phyloP scores from a whole-genome alignment of 2,113 vertebrate genomes.

The Astatotilapia flaviijosephi region DNA sequence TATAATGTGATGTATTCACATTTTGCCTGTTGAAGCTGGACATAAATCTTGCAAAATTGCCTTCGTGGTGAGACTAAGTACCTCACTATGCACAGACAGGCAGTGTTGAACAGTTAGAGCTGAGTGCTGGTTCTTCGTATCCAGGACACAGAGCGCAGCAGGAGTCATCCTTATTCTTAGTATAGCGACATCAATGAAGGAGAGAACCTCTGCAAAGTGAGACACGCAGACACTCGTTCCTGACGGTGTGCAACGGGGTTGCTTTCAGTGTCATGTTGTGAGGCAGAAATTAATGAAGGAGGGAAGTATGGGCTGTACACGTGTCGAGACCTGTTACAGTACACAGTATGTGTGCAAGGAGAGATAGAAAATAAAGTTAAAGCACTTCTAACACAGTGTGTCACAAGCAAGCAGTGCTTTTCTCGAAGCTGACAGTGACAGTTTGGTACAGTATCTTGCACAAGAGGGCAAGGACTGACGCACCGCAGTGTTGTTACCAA shows the following conservation, averaged over 20 bases:
- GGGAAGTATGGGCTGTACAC: neutral
- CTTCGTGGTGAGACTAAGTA: conserved; percentile 43
- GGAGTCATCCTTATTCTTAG: conserved; percentile 43
- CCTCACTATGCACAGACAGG: conserved; percentile 33
- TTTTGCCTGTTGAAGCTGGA: conserved; percentile 37
- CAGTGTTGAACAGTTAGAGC: conserved; percentile 41
- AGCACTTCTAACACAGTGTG: neutral
- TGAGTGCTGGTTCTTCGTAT: conserved; percentile 39
- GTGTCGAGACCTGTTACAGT: neutral
- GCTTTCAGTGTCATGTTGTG: conserved; percentile 1
- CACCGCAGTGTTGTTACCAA: neutral
- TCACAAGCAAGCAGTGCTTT: neutral
- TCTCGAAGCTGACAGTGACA: neutral
- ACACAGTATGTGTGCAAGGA: neutral
- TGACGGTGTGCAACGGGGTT: conserved; percentile 16
- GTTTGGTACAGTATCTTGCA: neutral
- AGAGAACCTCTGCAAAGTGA: neutral
- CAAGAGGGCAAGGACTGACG: neutral
- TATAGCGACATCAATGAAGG: conserved; percentile 32
- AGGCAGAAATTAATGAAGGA: conserved; percentile 1
- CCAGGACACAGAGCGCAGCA: conserved; percentile 32
- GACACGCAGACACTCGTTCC: neutral
- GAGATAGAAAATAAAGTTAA: neutral
- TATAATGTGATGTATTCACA: conserved; percentile 38
- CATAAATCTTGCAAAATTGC: conserved; percentile 51